phyloP scores from a whole-genome alignment of 1,140 invertebrate species.

The Diachasma alloeum region DNA sequence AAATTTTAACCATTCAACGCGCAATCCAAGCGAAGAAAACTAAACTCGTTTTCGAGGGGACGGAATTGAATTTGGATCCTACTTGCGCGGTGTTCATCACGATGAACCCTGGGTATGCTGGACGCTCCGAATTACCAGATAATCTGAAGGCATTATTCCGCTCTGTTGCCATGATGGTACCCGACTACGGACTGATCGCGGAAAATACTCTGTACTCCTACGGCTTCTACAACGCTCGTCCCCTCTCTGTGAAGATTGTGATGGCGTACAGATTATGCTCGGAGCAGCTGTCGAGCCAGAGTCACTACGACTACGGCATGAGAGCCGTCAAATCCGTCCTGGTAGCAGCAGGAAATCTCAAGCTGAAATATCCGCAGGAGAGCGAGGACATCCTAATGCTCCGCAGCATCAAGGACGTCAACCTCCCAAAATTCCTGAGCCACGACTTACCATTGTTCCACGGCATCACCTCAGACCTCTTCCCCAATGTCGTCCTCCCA shows the following conservation, averaged over 20 bases:
- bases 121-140: slow-evolving; percentile 89
- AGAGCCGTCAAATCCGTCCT: slow-evolving; percentile 89
- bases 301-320: slow-evolving; percentile 97
- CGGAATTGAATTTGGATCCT: slow-evolving; percentile 85
- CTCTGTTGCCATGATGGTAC: slow-evolving; percentile 98
- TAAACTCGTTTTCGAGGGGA: slow-evolving; percentile 88
- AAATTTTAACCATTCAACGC: slow-evolving; percentile 79
- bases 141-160: slow-evolving; percentile 96
- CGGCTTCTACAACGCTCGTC: slow-evolving; percentile 90
- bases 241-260: slow-evolving; percentile 93
- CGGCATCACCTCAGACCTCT: slow-evolving; percentile 91
- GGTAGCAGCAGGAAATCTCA: slow-evolving; percentile 88
- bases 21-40: slow-evolving; percentile 80
- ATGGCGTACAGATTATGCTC: slow-evolving; percentile 93
- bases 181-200: slow-evolving; percentile 93
- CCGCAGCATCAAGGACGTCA: slow-evolving; percentile 92
- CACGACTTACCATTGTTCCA: slow-evolving; percentile 88
- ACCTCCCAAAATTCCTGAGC: slow-evolving; percentile 90
- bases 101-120: slow-evolving; percentile 96
- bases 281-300: slow-evolving; percentile 93
- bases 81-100: slow-evolving; percentile 95
- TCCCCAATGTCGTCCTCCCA: slow-evolving; percentile 82
- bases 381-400: slow-evolving; percentile 83
- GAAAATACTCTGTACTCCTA: slow-evolving; percentile 94
- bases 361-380: slow-evolving; percentile 87